Evolutionary conservation across 2,113 vertebrate genomes (phyloP), one percentile per base, ranked within the genome.

Genomic region (Corythornis vintsioides): DNA sequence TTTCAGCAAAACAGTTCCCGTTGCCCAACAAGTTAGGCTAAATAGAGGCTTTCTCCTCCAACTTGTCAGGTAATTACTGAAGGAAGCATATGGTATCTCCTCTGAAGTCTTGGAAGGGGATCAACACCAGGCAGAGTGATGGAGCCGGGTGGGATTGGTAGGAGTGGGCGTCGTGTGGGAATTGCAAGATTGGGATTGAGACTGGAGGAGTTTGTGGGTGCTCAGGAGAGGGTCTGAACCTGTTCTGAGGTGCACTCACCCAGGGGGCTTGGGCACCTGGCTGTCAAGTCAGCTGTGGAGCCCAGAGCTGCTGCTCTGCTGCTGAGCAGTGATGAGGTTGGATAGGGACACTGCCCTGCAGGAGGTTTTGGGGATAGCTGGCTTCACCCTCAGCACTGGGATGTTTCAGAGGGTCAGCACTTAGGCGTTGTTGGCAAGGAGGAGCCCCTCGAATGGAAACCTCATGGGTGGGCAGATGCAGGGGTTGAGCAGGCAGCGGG

Each of bases 81-180:
- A 61, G 83, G 63, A 67, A 94, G 70, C 93, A 90, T 84, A 92
- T 93, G 96, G 92, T 48, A 21, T 75, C 83, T 86, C 45, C 83
- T 91, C 55, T 1, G 1, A 60, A 89, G 77, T 26, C 40, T 28
- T 94, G 92, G 90, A 89, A 92, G 38, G n/a, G 86, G 76, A 83
- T 86, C 92, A 93, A 52, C 80, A 55, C 29, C 56, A 43, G 10
- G 80, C 33, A 65, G 22, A 86, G 92, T 1, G 2, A 7, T 11
- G 56, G 87, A 65, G 59, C 35, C 0, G 22, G 50, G 29, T 38
- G 63, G 83, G 64, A 63, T 17, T 0, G 2, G 75, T 19, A 13
- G 67, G 65, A 90, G 19, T 5, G 13, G 79, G 70, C 2, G 10
- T 75, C n/a, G 2, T 1, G 6, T 47, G 55, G 71, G 74, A 56